phyloP scores from a whole-genome alignment of 2,888 invertebrate genomes.

The Spodoptera exigua region DNA sequence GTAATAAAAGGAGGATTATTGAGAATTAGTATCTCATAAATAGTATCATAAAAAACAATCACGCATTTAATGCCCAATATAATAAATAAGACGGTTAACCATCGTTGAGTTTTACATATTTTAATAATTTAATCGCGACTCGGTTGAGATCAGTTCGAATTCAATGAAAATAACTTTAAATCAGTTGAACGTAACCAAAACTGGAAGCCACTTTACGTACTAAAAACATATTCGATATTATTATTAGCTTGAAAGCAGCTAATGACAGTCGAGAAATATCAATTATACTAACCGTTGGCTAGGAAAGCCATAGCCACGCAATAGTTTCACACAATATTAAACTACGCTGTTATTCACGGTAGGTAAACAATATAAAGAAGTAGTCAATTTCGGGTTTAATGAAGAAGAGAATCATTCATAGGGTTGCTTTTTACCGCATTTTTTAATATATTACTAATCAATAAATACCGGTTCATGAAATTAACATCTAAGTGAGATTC shows the following conservation, averaged over 20 bases:
- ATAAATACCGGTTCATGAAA: constrained; percentile 1
- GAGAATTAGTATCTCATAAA: constrained; percentile 78
- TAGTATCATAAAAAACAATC: constrained; percentile 47
- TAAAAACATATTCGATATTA: too few species aligned
- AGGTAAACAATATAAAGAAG: too few species aligned
- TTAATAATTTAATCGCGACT: constrained; percentile 11
- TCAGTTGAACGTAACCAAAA: too few species aligned
- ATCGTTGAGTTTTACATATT: constrained; percentile 14
- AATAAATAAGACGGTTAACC: constrained; percentile 49
- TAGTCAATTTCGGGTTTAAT: not conserved
- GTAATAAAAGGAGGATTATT: constrained; percentile 59
- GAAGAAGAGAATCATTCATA: not conserved
- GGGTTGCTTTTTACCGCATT: not conserved
- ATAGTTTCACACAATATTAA: too few species aligned
- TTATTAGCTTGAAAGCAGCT: too few species aligned
- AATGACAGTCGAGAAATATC: too few species aligned
- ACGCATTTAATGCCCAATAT: constrained; percentile 78
- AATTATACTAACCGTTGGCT: too few species aligned
- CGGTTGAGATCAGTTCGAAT: constrained; percentile 30
- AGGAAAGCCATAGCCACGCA: too few species aligned
- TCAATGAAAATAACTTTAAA: constrained; percentile 13
- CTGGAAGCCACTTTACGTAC: too few species aligned
- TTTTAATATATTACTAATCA: not conserved
- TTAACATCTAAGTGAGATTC: constrained; percentile 14
- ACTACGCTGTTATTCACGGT: too few species aligned